phyloP scores from a whole-genome alignment of 2,113 vertebrate species.

The Leuciscus idus region DNA sequence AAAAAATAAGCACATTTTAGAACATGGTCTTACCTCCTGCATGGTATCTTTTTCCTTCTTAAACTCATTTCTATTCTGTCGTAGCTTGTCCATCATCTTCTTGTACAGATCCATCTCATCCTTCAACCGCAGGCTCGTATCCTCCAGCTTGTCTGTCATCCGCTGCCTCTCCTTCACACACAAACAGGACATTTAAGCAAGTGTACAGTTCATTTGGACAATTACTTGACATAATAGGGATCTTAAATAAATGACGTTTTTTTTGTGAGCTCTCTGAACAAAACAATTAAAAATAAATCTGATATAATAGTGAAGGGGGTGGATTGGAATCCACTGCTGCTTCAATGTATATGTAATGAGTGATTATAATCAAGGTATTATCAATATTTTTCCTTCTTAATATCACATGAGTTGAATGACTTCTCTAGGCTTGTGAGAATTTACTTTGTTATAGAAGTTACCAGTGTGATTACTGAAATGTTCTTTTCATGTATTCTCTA shows the following conservation, averaged over 20 bases:
- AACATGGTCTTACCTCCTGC: slow-evolving; percentile 82
- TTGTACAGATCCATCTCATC: slow-evolving; percentile 97
- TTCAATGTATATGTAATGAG: too few relatives aligned
- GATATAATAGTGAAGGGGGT: neutral
- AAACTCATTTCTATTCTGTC: slow-evolving; percentile 90
- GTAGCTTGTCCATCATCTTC: slow-evolving; percentile 94
- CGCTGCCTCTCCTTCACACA: slow-evolving; percentile 87
- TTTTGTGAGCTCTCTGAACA: neutral
- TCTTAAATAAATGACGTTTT: neutral
- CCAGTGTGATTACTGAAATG: too few relatives aligned
- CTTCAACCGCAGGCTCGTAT: slow-evolving; percentile 90
- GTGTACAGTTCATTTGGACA: neutral
- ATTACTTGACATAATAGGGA: neutral
- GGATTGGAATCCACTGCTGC: too few relatives aligned
- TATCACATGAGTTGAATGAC: too few relatives aligned
- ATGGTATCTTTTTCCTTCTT: slow-evolving; percentile 94
- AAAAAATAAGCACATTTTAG: too few relatives aligned
- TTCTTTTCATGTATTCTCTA: too few relatives aligned
- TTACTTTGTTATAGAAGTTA: too few relatives aligned
- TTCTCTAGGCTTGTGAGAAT: too few relatives aligned
- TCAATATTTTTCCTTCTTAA: too few relatives aligned
- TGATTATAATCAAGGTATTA: too few relatives aligned
- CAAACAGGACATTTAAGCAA: neutral
- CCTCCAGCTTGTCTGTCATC: slow-evolving; percentile 92
- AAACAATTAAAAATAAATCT: neutral